A percentile compares a stretch with the other conserved stretches of the same genome.
Conservation (phyloP, 2,888 invertebrate genomes). For the Lasioglossum malachurum region DNA sequence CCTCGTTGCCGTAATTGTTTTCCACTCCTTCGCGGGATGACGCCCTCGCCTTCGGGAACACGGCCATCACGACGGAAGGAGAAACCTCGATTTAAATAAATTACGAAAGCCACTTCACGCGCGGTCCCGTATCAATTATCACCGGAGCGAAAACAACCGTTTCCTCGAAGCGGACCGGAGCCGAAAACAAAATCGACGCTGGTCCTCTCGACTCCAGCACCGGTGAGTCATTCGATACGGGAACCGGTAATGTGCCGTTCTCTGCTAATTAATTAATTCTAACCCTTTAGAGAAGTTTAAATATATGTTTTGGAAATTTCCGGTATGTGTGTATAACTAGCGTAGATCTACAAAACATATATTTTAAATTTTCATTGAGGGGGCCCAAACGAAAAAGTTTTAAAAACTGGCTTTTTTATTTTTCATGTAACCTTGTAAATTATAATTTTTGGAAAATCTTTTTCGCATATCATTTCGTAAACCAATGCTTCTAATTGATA, state of each 20-base stretch:
- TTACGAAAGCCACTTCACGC: constrained; percentile 20
- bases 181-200: constrained; percentile 22
- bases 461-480: no score
- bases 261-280: neutral
- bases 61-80: neutral
- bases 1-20: constrained; percentile 27
- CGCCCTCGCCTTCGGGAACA: neutral
- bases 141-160: constrained; percentile 22
- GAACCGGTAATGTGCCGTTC: neutral
- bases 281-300: neutral
- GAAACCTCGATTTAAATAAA: constrained; percentile 38
- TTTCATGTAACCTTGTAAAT: no score
- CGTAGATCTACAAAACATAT: no score
- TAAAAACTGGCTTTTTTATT: no score
- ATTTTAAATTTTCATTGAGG: no score
- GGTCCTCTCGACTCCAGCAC: neutral
- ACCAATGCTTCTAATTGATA: no score
- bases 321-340: no score
- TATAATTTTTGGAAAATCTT: no score
- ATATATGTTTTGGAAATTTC: no score
- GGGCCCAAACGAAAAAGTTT: no score
- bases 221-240: neutral
- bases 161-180: neutral
- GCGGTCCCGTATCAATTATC: constrained; percentile 12
- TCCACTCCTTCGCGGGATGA: neutral